Conservation (phyloP, 2,797 vertebrate species). For the Mormyrops boulengeri region DNA sequence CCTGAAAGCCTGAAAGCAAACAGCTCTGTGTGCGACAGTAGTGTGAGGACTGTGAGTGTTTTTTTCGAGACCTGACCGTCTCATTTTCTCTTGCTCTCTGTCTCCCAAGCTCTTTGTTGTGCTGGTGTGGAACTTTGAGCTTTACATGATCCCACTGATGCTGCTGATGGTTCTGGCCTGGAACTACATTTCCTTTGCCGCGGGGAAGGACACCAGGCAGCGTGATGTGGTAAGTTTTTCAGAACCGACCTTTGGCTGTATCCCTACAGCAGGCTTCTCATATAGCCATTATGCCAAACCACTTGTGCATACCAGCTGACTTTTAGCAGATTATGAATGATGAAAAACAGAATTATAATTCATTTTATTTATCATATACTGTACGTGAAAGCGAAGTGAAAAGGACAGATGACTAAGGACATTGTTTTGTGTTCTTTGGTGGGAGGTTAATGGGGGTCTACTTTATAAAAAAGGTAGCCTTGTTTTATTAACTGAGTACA, state of each 20-base stretch:
- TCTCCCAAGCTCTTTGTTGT: slow-evolving; percentile 79
- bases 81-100: slow-evolving; percentile 29
- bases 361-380: slow-evolving; percentile 3
- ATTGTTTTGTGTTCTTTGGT: not conserved
- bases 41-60: not conserved
- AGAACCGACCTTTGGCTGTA: slow-evolving; percentile 18
- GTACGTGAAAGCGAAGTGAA: not conserved
- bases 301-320: not conserved
- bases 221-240: slow-evolving; percentile 77
- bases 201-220: slow-evolving; percentile 88
- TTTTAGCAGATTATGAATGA: not conserved
- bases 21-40: not conserved
- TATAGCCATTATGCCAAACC: not conserved
- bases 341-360: not conserved
- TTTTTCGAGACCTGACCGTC: slow-evolving; percentile 27
- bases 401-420: not conserved
- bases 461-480: not conserved
- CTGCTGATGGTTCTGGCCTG: slow-evolving; percentile 82
- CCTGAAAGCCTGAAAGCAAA: not conserved
- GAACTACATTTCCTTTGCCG: slow-evolving; percentile 89
- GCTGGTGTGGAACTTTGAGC: slow-evolving; percentile 97
- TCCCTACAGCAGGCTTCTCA: slow-evolving; percentile 29
- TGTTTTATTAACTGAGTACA: not conserved
- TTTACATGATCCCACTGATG: slow-evolving; percentile 91
- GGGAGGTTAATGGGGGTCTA: not conserved